These are phyloP conservation scores for Colletes gigas DNA, from an alignment of 1,140 invertebrate genomes.

Conservation along the genomic window DNA sequence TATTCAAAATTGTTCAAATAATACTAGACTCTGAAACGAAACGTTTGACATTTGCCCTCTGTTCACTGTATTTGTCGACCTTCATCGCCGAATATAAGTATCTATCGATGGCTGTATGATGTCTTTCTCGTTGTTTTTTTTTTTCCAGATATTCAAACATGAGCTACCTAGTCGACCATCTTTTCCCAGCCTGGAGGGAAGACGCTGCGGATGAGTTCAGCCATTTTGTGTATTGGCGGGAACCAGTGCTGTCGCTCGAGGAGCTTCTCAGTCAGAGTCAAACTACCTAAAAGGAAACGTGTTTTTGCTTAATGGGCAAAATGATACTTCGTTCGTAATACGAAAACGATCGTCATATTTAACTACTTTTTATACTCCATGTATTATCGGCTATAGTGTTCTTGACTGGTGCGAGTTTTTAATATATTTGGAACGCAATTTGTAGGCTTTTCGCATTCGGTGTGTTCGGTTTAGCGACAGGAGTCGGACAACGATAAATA, in stretches of 20 bases:
- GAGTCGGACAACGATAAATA: background rate
- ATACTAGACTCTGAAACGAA: background rate
- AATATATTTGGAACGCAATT: background rate
- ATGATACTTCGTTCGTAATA: slow-evolving; percentile 41
- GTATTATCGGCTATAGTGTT: slow-evolving; percentile 56
- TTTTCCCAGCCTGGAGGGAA: slow-evolving; percentile 90
- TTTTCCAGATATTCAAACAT: slow-evolving; percentile 93
- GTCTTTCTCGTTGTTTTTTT: slow-evolving; percentile 58
- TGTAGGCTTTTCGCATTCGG: background rate
- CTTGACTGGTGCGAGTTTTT: slow-evolving; percentile 53
- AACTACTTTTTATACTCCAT: slow-evolving; percentile 65
- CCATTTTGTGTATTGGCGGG: slow-evolving; percentile 95
- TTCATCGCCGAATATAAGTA: background rate
- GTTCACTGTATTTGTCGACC: background rate
- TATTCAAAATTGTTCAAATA: too few relatives aligned
- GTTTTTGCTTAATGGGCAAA: slow-evolving; percentile 9
- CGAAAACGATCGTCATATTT: slow-evolving; percentile 53
- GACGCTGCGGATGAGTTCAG: slow-evolving; percentile 92
- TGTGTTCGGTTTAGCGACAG: background rate
- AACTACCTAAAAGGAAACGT: slow-evolving; percentile 58
- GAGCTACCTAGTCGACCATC: slow-evolving; percentile 95
- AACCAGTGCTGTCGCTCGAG: slow-evolving; percentile 82
- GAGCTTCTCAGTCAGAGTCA: slow-evolving; percentile 61
- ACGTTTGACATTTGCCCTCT: background rate
- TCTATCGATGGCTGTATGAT: background rate